Evolutionary conservation across 2,797 vertebrate genomes (phyloP).

Genomic region (Phrynocephalus vlangalii): DNA sequence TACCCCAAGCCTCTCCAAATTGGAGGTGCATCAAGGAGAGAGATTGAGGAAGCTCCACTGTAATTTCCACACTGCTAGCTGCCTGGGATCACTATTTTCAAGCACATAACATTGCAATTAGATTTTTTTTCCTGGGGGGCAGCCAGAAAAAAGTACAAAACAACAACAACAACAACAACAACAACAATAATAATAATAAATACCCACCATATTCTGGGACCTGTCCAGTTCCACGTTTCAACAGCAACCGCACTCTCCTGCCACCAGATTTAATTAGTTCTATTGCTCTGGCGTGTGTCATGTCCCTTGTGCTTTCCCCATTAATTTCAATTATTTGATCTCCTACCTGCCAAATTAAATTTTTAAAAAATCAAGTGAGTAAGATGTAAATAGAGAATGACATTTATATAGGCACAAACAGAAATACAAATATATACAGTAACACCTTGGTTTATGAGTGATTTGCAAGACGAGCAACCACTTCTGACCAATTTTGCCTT

Average conservation of each 20-base stretch:
- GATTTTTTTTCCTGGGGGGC: too few relatives aligned
- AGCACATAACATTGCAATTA: too few relatives aligned
- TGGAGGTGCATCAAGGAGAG: too few relatives aligned
- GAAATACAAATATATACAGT: not conserved
- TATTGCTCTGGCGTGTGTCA: constrained; percentile 96
- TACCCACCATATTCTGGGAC: constrained; percentile 98
- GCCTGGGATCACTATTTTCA: too few relatives aligned
- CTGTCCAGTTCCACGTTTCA: constrained; percentile 96
- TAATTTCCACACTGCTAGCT: too few relatives aligned
- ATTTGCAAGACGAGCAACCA: too few relatives aligned
- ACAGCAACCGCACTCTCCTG: constrained; percentile 90
- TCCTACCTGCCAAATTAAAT: constrained; percentile 85
- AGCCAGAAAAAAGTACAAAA: too few relatives aligned
- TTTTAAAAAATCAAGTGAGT: constrained; percentile 66
- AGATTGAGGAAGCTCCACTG: too few relatives aligned
- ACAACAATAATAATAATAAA: constrained; percentile 25
- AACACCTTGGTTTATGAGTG: too few relatives aligned
- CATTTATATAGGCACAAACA: constrained; percentile 39
- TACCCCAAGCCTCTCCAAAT: too few relatives aligned
- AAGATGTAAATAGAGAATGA: constrained; percentile 60
- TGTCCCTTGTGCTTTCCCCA: constrained; percentile 95
- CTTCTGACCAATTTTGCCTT: too few relatives aligned
- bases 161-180: too few relatives aligned
- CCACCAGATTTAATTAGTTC: constrained; percentile 98
- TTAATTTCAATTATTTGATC: constrained; percentile 99